These are phyloP conservation scores for Zoroaster sp. DNA, from an alignment of 53 echinoderm and acorn worm genomes.

Conservation along the genomic window DNA sequence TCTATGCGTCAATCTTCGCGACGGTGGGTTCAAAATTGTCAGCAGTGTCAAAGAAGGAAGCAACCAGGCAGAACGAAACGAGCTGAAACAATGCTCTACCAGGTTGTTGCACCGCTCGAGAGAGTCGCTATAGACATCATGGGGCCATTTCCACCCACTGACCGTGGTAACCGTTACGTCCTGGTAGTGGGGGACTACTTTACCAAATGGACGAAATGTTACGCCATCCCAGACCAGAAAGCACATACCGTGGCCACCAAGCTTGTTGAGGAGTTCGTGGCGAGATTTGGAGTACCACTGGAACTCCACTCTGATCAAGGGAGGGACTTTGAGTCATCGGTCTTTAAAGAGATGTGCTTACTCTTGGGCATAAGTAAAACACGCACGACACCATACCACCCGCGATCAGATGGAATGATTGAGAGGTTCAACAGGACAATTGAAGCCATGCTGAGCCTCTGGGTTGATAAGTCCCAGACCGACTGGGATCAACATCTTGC, in stretches of 20 bases:
- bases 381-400: constrained; percentile 11
- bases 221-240: constrained; percentile 19
- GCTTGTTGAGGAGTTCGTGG: constrained; percentile 22
- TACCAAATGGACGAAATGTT: constrained; percentile 41
- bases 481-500: constrained; percentile 32
- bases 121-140: constrained; percentile 39
- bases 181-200: constrained; percentile 51
- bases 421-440: constrained; percentile 16
- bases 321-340: neutral
- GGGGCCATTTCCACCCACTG: constrained; percentile 28
- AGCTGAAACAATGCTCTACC: neutral
- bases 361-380: constrained; percentile 20
- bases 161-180: constrained; percentile 24
- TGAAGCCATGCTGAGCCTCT: constrained; percentile 8
- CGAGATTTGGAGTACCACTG: constrained; percentile 20
- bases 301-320: constrained; percentile 43
- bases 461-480: neutral
- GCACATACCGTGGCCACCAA: constrained; percentile 13
- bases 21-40: neutral
- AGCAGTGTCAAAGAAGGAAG: neutral
- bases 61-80: neutral
- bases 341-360: constrained; percentile 18
- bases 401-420: constrained; percentile 25
- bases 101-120: constrained; percentile 9
- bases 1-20: neutral